phyloP scores from a whole-genome alignment of 2,888 invertebrate species.

The Leptinotarsa tumamoca region DNA sequence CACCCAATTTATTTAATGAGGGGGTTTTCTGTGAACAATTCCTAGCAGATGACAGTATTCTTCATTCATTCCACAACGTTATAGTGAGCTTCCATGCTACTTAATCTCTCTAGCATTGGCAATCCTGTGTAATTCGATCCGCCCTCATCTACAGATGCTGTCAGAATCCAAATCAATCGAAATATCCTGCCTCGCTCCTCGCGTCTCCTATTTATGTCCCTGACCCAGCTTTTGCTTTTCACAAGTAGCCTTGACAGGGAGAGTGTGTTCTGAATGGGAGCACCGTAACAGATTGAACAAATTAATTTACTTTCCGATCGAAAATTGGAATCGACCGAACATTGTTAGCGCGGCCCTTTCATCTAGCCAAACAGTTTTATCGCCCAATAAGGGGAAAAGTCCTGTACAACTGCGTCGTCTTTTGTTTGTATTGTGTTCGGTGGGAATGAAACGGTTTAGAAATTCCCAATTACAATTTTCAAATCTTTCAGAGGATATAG shows the following conservation, averaged over 20 bases:
- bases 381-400: constrained; percentile 2
- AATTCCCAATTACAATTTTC: background rate
- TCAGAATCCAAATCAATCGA: background rate
- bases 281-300: constrained; percentile 33
- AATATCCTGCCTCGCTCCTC: background rate
- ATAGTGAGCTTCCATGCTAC: too few species aligned
- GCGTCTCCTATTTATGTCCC: constrained; percentile 18
- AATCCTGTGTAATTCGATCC: too few species aligned
- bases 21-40: too few species aligned
- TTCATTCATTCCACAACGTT: too few species aligned
- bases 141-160: background rate
- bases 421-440: background rate
- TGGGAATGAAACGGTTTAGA: background rate
- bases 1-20: too few species aligned
- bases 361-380: constrained; percentile 27
- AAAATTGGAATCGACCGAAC: constrained; percentile 33
- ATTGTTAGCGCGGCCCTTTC: constrained; percentile 21
- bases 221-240: constrained; percentile 30
- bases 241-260: constrained; percentile 19
- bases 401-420: background rate
- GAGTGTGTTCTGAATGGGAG: constrained; percentile 30
- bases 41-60: too few species aligned
- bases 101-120: too few species aligned
- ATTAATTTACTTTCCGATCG: constrained; percentile 33
- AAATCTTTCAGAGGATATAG: background rate